phyloP scores from a whole-genome alignment of 2,797 vertebrate genomes.

The Acanthurus lineatus region DNA sequence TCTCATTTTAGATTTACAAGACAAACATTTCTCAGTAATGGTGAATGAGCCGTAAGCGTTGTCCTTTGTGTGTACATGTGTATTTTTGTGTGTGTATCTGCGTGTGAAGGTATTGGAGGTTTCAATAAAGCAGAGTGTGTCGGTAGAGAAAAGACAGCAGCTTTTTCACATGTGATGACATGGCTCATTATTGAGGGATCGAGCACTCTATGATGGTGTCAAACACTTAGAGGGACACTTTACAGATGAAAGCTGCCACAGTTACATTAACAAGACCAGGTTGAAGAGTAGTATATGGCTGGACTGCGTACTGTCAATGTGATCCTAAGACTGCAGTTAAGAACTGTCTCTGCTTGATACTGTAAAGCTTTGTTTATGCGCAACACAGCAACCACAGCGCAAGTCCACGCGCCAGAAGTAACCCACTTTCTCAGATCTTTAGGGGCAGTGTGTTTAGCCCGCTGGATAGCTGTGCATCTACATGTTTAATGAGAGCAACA shows the following conservation, averaged over 20 bases:
- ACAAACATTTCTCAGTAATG: conserved; percentile 13
- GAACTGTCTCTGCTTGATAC: background rate
- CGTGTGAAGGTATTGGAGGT: background rate
- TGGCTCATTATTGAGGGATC: conserved; percentile 64
- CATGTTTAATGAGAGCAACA: too few species aligned
- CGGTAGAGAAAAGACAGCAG: conserved; percentile 40
- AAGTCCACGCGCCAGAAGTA: too few species aligned
- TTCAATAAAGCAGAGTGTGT: conserved; percentile 38
- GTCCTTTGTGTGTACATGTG: background rate
- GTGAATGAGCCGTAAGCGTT: conserved; percentile 22
- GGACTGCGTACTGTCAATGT: background rate
- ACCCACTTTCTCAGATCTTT: background rate
- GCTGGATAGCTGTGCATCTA: background rate
- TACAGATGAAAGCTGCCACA: conserved; percentile 27
- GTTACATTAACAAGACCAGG: conserved; percentile 18
- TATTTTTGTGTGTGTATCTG: background rate
- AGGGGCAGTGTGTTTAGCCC: background rate
- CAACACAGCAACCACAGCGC: background rate
- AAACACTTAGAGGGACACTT: conserved; percentile 40
- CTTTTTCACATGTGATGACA: conserved; percentile 54
- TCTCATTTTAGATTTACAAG: conserved; percentile 13
- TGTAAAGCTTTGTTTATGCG: background rate
- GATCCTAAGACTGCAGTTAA: background rate
- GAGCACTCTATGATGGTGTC: conserved; percentile 48
- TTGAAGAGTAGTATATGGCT: background rate